Percentiles rank a stretch among this genome's conserved stretches.
These are phyloP conservation scores for Zaprionus africanus DNA, from an alignment of 1,140 invertebrate genomes.

Conservation along the genomic window DNA sequence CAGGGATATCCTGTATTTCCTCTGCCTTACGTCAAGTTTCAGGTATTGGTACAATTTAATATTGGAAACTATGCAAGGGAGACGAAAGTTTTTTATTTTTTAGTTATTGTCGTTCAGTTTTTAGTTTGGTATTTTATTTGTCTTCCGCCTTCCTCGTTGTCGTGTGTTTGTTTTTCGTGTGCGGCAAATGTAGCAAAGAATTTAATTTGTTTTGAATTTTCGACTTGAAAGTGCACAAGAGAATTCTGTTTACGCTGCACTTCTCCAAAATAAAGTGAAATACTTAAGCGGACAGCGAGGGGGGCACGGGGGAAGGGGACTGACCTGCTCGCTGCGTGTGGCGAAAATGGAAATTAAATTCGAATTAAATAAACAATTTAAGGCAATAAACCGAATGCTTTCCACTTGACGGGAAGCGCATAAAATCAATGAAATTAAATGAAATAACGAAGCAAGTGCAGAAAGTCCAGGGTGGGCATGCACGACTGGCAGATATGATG, in stretches of 20 bases:
- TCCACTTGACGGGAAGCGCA: conserved; percentile 23
- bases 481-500: neutral
- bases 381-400: conserved; percentile 30
- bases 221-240: conserved; percentile 31
- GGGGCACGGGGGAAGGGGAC: neutral
- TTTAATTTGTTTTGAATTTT: conserved; percentile 81
- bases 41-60: conserved; percentile 60
- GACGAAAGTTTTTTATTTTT: conserved; percentile 5
- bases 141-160: conserved; percentile 17
- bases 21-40: neutral
- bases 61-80: conserved; percentile 67
- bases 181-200: conserved; percentile 60
- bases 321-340: neutral
- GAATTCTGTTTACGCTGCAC: conserved; percentile 47
- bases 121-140: conserved; percentile 41
- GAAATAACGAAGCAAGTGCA: conserved; percentile 6
- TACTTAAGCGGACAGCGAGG: conserved; percentile 8
- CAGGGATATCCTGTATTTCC: neutral
- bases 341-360: conserved; percentile 56
- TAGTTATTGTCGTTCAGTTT: conserved; percentile 13
- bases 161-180: conserved; percentile 34
- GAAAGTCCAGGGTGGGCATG: neutral
- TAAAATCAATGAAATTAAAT: conserved; percentile 51
- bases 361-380: conserved; percentile 61
- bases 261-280: conserved; percentile 35